phyloP scores from a whole-genome alignment of 2,113 vertebrate species.

The Lonchura striata region DNA sequence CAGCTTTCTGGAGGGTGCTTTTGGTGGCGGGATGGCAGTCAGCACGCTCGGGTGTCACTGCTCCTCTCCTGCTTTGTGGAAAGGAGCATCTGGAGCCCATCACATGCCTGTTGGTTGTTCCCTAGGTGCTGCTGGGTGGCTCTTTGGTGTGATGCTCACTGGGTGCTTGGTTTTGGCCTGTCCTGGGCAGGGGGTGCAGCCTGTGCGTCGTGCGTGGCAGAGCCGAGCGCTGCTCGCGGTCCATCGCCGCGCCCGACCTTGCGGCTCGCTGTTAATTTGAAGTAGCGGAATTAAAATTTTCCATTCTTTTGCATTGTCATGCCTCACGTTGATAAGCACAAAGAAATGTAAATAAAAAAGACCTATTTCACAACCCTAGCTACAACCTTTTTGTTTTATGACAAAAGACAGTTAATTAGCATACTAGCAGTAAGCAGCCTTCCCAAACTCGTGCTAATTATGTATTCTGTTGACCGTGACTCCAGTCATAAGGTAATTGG shows the following conservation, averaged over 20 bases:
- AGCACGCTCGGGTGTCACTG: neutral
- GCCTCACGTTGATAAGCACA: constrained; percentile 74
- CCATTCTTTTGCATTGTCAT: constrained; percentile 80
- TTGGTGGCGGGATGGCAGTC: neutral
- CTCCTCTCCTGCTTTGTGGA: neutral
- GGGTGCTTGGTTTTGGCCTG: neutral
- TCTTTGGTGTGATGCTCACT: neutral
- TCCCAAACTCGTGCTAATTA: constrained; percentile 87
- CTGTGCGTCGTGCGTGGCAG: rapidly evolving
- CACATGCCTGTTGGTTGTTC: neutral
- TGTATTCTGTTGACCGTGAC: constrained; percentile 87
- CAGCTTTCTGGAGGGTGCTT: neutral
- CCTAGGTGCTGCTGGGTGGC: neutral
- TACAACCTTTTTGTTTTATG: constrained; percentile 83
- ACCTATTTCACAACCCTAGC: constrained; percentile 74
- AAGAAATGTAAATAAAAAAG: constrained; percentile 84
- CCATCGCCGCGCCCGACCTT: constrained; percentile 49
- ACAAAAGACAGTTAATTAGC: constrained; percentile 88
- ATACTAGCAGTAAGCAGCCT: constrained; percentile 83
- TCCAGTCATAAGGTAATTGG: constrained; percentile 90
- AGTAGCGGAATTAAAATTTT: constrained; percentile 73
- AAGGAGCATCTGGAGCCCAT: neutral
- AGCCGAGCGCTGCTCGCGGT: neutral
- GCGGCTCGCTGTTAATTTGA: constrained; percentile 51
- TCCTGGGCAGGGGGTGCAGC: neutral